phyloP scores from a whole-genome alignment of 1,140 invertebrate genomes.

The Drosophila paulistorum region DNA sequence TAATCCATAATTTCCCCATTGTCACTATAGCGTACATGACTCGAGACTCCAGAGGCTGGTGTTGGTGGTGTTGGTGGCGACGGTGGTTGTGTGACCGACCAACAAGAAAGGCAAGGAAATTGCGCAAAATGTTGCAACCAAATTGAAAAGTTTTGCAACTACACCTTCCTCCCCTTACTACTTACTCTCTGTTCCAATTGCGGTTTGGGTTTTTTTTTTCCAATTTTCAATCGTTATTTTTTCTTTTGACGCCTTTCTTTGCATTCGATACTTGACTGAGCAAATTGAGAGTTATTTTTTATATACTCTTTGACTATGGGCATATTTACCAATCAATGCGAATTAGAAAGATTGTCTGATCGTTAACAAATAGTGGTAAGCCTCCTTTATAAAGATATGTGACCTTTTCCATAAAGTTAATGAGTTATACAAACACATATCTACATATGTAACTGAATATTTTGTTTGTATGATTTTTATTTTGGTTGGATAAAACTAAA shows the following conservation, averaged over 20 bases:
- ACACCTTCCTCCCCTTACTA: conserved; percentile 23
- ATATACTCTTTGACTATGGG: neutral
- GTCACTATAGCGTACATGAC: conserved; percentile 37
- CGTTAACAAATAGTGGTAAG: no score
- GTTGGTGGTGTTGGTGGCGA: neutral
- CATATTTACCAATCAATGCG: neutral
- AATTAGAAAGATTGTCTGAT: no score
- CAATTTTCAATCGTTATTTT: conserved; percentile 16
- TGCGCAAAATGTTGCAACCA: conserved; percentile 66
- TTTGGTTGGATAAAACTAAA: no score
- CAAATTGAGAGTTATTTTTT: conserved; percentile 63
- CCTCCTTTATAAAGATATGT: no score
- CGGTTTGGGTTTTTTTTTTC: conserved; percentile 55
- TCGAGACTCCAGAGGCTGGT: neutral
- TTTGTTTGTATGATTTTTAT: no score
- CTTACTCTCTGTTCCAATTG: conserved; percentile 34
- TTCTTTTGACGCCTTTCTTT: conserved; percentile 49
- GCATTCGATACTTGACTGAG: conserved; percentile 61
- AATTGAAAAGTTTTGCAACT: conserved; percentile 74
- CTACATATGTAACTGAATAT: no score
- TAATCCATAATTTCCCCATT: conserved; percentile 69
- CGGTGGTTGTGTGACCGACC: neutral
- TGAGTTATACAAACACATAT: no score
- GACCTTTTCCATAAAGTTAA: no score
- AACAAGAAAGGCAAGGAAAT: conserved; percentile 50